Conservation (phyloP, 2,113 vertebrate species). For the Rattus rattus region DNA sequence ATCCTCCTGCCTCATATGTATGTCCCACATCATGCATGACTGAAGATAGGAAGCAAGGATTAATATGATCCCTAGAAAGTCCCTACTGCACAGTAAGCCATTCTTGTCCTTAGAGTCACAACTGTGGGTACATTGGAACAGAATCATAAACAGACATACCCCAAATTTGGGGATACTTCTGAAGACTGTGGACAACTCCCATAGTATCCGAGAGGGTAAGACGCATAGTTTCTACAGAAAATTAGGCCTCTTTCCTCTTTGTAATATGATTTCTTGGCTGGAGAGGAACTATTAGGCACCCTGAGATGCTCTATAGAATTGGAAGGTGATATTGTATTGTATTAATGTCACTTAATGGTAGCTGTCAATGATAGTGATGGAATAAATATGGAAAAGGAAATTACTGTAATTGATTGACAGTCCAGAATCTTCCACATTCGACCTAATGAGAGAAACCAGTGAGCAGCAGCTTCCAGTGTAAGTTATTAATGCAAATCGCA, state of each 20-base stretch:
- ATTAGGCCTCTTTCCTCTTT: conserved; percentile 50
- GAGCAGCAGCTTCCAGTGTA: conserved; percentile 81
- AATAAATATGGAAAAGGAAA: conserved; percentile 91
- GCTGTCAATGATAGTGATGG: conserved; percentile 88
- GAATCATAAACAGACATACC: conserved; percentile 28
- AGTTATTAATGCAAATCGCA: conserved; percentile 90
- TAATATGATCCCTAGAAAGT: not conserved
- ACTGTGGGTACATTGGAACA: not conserved
- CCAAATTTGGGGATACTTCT: conserved; percentile 20
- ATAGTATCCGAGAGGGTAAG: not conserved
- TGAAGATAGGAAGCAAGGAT: not conserved
- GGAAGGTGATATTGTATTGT: conserved; percentile 87
- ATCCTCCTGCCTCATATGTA: not conserved
- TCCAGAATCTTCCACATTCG: conserved; percentile 87
- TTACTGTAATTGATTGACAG: conserved; percentile 91
- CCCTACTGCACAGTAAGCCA: not conserved
- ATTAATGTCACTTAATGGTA: conserved; percentile 90
- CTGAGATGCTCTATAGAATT: conserved; percentile 83
- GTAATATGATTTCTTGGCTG: conserved; percentile 80
- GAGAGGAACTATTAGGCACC: conserved; percentile 68
- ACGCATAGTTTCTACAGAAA: conserved; percentile 23
- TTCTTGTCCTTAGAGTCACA: not conserved
- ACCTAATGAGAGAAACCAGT: conserved; percentile 88
- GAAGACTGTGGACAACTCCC: not conserved
- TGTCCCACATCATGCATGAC: not conserved